Base-by-base conservation (phyloP, 2,113 vertebrate genomes). In the Antechinus stuartii region DNA sequence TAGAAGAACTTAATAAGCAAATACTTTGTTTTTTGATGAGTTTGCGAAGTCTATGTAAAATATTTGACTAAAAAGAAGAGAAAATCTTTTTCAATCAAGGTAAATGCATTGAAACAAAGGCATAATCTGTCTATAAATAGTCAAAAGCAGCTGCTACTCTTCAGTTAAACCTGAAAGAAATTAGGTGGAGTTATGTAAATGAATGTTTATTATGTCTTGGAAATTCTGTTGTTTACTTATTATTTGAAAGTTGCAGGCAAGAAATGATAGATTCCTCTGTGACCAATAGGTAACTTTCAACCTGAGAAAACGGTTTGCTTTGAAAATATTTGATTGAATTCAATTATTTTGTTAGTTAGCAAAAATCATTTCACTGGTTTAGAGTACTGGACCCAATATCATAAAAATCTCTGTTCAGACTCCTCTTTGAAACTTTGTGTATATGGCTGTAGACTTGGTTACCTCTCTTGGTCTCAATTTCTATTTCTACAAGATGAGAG, bases 221-320 rank as follows among this genome's bases (percentile, higher is more conserved):
- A 84, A 84, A 84, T 84, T 84, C 68, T 84, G 68, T 84, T 84
- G 68, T 84, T 84, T 84, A 84, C 68, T 84, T 42, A 84, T 84
- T 84, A 16, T 84, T 42, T 84, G 68, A 84, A 84, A 84, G n/a
- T 84, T 42, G 35, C 19, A 84, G n/a, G 16, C 35, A 84, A 84
- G n/a, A 84, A 84, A 84, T 84, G 35, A 42, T 8, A 42, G n/a
- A 84, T 84, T 84, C 68, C 19, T 84, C 8, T 84, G 35, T 84
- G 68, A 42, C 68, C n/a, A 42, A 84, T 84, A n/a, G n/a, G 6
- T 42, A 42, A 84, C 68, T 84, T 84, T n/a, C n/a, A 84, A 42
- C 35, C 16, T 84, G 19, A 42, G n/a, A 84, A 84, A 84, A 42
- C 23, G n/a, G 5, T 42, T 84, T 76, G 3, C 35, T n/a, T 76